Conservation (phyloP, 2,113 vertebrate species). For the Syrmaticus mikado region DNA sequence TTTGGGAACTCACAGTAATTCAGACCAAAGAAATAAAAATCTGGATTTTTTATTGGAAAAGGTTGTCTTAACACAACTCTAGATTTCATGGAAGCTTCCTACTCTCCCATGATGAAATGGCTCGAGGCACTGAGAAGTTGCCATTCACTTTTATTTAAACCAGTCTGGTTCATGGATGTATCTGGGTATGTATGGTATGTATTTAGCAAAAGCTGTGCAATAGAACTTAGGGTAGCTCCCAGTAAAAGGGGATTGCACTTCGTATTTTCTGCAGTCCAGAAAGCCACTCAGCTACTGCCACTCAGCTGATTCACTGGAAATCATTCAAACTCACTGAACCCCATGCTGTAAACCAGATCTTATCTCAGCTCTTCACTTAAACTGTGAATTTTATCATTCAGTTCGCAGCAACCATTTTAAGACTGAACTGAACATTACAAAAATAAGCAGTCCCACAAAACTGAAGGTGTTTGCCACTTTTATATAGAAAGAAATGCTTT, state of each 20-base stretch:
- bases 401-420: background rate
- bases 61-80: background rate
- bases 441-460: background rate
- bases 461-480: background rate
- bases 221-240: background rate
- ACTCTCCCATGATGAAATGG: background rate
- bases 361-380: background rate
- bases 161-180: background rate
- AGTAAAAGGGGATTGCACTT: background rate
- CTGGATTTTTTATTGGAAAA: background rate
- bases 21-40: background rate
- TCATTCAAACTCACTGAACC: background rate
- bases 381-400: background rate
- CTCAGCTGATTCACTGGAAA: background rate
- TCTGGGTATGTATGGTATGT: background rate
- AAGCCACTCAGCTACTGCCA: background rate
- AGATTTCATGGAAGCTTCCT: background rate
- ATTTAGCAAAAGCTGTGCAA: background rate
- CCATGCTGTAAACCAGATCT: background rate
- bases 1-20: background rate
- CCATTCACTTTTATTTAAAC: background rate
- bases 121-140: background rate
- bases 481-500: background rate
- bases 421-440: background rate
- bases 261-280: background rate